Base-by-base conservation (phyloP, 1,140 invertebrate genomes). In the Drosophila equinoxialis region DNA sequence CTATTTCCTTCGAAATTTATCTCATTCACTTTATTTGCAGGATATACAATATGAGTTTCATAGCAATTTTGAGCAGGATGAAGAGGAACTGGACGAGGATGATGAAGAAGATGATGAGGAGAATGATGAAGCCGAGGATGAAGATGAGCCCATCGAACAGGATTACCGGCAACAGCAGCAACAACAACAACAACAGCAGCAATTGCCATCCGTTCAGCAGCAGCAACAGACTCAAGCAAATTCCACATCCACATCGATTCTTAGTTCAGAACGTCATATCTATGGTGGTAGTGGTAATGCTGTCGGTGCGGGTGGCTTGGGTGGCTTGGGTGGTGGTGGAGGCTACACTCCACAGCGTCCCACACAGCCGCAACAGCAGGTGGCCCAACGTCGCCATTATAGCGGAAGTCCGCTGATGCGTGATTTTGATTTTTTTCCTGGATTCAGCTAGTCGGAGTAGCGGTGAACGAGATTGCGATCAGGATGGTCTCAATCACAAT, bases 21-120 rank as follows among this genome's bases (percentile, higher is more conserved):
- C 7, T 33, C 4, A 8, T 57, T 17, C 11, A 39, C 11, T 30
- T 8, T 39, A 4, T 13, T 39, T 59, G 17, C 66, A 92, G 91
- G 91, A 92, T 23, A 92, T 92, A 41, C 91, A 92, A 68, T 92
- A 92, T 67, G 91, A 92, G 69, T 91, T 91, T 61, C 90, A 91
- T 63, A 90, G 81, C 70, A 91, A 91, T 73, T 79, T 91, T 26
- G 84, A 90, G 48, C 77, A 78, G 17, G 90, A 87, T 37, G 90
- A 91, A n/a, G 86, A 91, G 30, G 90, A 91, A 8, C 78, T 91
- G 26, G 77, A 63, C 26, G 90, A 91, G 59, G 90, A 83, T 13
- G 79, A 83, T 20, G 68, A 79, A 13, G 86, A 77, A 10, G 82
- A 74, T 6, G 89, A 86, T 14, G 85, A 87, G 6, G 81, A 87